A percentile compares a stretch with the other conserved stretches of the same genome.
These are phyloP conservation scores for Anthopleura sola DNA, from an alignment of 64 coral and sea anemone species.

Conservation along the genomic window DNA sequence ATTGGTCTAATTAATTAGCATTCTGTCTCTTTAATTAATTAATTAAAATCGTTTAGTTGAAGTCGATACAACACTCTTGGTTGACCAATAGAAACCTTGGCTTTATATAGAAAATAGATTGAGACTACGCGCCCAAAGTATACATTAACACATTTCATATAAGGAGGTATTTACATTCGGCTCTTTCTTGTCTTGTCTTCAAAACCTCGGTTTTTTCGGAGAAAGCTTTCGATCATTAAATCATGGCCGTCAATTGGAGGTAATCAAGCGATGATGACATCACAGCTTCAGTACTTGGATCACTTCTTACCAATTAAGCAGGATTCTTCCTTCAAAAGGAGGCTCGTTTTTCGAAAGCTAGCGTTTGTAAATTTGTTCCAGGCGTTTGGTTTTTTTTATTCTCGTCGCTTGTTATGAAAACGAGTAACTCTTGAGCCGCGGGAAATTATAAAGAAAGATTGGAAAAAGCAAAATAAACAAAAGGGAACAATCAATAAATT, in stretches of 20 bases:
- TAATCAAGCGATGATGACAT: not conserved
- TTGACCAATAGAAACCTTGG: not conserved
- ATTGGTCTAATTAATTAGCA: conserved; percentile 98
- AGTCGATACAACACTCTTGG: conserved; percentile 74
- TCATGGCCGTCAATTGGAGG: conserved; percentile 11
- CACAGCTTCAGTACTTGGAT: not conserved
- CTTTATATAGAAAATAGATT: not conserved
- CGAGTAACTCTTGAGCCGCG: not conserved
- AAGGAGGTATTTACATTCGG: not conserved
- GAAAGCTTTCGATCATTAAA: not conserved
- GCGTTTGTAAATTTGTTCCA: not conserved
- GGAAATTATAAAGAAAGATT: not conserved
- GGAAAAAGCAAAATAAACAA: conserved; percentile 41
- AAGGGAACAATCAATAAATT: conserved; percentile 66
- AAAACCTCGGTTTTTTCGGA: not conserved
- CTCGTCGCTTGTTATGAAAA: not conserved
- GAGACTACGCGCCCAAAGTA: not conserved
- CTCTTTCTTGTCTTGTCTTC: not conserved
- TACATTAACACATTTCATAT: conserved; percentile 6
- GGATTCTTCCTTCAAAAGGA: not conserved
- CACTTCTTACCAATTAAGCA: not conserved
- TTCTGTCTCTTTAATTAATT: conserved; percentile 99
- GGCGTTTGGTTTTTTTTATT: not conserved
- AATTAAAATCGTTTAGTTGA: conserved; percentile 98
- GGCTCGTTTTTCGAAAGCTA: not conserved